phyloP scores from a whole-genome alignment of 2,113 vertebrate genomes.

The Crotalus helleri region DNA sequence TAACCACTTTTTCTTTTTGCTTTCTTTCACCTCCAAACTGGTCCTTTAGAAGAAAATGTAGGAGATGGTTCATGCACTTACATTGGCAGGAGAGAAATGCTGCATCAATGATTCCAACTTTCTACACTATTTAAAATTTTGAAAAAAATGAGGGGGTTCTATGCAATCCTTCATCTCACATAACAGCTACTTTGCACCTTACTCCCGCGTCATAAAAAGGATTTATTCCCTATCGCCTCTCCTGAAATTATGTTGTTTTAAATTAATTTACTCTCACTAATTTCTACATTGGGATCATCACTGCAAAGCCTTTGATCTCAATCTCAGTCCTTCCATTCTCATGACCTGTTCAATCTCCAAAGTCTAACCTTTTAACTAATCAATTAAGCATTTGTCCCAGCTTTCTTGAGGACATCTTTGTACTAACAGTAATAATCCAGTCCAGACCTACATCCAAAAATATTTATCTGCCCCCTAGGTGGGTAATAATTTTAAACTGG shows the following conservation, averaged over 20 bases:
- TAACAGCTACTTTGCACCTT: background rate
- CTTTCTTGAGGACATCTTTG: background rate
- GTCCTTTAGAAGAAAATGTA: background rate
- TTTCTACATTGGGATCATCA: background rate
- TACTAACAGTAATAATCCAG: background rate
- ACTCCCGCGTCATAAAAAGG: background rate
- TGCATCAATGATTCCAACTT: background rate
- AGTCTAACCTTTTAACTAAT: rapidly evolving
- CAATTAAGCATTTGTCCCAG: background rate
- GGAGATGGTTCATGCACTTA: background rate
- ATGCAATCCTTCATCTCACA: background rate
- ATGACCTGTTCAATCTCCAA: background rate
- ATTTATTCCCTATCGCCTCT: background rate
- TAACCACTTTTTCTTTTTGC: background rate
- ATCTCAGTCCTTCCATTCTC: background rate
- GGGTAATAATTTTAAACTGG: background rate
- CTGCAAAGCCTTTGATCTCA: background rate
- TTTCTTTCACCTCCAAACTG: background rate
- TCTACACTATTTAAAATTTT: background rate
- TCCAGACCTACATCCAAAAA: conserved; percentile 1
- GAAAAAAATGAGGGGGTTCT: background rate
- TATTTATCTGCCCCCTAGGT: conserved; percentile 11
- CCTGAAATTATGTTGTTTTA: background rate
- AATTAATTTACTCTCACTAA: background rate
- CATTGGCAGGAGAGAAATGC: background rate